Percentiles rank a stretch among this genome's conserved stretches.
phyloP scores from a whole-genome alignment of 2,888 invertebrate genomes.

The Patella pellucida region DNA sequence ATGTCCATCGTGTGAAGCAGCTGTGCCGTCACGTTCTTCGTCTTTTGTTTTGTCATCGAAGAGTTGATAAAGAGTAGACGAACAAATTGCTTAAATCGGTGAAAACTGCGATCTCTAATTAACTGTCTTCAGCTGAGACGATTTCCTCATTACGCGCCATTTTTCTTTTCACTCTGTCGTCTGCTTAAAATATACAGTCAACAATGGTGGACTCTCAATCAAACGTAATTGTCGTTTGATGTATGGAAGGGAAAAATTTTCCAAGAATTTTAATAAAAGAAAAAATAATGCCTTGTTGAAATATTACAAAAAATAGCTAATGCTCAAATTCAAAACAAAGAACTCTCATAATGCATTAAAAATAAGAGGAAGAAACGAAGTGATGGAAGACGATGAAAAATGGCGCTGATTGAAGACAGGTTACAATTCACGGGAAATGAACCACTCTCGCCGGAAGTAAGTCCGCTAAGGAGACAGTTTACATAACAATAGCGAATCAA shows the following conservation, averaged over 20 bases:
- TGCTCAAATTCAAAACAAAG: too few species aligned
- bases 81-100: neutral
- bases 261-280: too few species aligned
- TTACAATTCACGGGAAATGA: neutral
- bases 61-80: neutral
- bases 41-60: conserved; percentile 10
- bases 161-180: neutral
- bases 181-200: conserved; percentile 5
- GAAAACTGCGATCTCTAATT: conserved; percentile 1
- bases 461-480: neutral
- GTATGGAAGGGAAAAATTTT: too few species aligned
- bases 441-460: neutral
- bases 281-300: too few species aligned
- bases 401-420: too few species aligned
- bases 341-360: too few species aligned
- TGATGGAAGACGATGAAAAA: too few species aligned
- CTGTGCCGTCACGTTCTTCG: neutral
- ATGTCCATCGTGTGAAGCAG: neutral
- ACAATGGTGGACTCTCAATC: conserved; percentile 2
- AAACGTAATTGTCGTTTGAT: neutral
- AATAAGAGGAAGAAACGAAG: too few species aligned
- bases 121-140: neutral
- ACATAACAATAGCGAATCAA: too few species aligned
- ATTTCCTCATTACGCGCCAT: neutral
- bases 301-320: too few species aligned